Percentiles rank a stretch among this genome's conserved stretches.
Evolutionary conservation across 2,888 invertebrate genomes (phyloP).

Genomic region (Melieria picta): DNA sequence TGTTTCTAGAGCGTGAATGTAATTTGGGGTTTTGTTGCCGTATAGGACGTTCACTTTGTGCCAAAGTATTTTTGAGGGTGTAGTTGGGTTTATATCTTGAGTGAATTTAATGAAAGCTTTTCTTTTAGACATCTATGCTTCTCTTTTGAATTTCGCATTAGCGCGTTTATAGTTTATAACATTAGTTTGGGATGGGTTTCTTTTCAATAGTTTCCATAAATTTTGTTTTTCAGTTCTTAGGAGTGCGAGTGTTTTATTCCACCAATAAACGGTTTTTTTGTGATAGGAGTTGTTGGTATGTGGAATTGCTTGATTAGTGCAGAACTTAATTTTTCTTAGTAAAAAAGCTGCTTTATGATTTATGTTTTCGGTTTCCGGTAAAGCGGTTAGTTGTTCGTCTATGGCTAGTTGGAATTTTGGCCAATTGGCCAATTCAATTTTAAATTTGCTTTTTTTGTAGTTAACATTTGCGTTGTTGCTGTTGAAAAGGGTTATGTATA

Average conservation of each 20-base stretch:
- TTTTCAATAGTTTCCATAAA: slow-evolving; percentile 7
- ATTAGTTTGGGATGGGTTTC: neutral
- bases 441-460: slow-evolving; percentile 1
- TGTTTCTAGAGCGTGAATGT: too few species aligned
- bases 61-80: too few species aligned
- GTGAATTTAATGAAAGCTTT: too few species aligned
- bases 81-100: too few species aligned
- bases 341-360: neutral
- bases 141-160: too few species aligned
- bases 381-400: neutral
- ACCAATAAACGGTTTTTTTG: neutral
- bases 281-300: neutral
- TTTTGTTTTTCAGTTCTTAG: slow-evolving; percentile 13
- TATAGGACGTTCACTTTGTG: too few species aligned
- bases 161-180: too few species aligned
- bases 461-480: neutral
- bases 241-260: neutral
- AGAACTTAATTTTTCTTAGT: neutral
- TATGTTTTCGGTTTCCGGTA: neutral
- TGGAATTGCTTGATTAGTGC: neutral
- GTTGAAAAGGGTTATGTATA: slow-evolving; percentile 10
- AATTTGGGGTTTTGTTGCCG: too few species aligned
- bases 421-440: slow-evolving; percentile 4
- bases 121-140: too few species aligned
- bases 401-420: slow-evolving; percentile 1